Evolutionary conservation across 2,797 vertebrate species (phyloP).

Genomic region (Poecilia picta): DNA sequence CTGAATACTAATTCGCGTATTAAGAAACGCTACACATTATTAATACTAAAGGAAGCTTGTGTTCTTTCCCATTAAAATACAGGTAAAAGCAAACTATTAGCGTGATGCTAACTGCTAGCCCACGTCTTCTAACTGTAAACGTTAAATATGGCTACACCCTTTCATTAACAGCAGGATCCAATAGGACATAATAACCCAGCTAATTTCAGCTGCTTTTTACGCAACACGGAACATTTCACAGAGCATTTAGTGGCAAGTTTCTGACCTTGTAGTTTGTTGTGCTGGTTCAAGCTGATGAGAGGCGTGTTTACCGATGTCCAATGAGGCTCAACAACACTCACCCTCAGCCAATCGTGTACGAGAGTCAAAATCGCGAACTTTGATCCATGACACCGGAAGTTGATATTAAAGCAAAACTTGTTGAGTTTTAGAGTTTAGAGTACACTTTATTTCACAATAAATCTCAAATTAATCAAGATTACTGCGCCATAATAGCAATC

Average conservation of each 20-base stretch:
- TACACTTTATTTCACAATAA: background rate
- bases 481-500: background rate
- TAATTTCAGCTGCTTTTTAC: accelerated
- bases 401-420: slow-evolving; percentile 20
- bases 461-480: background rate
- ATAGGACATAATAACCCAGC: accelerated
- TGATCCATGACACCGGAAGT: slow-evolving; percentile 54
- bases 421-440: background rate
- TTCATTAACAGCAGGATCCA: background rate
- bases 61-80: background rate
- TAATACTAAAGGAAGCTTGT: background rate
- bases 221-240: background rate
- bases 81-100: background rate
- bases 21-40: background rate
- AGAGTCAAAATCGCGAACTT: background rate
- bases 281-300: slow-evolving; percentile 37
- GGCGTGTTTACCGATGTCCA: slow-evolving; percentile 62
- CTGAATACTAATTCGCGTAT: background rate
- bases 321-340: slow-evolving; percentile 65
- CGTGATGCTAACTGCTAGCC: slow-evolving; percentile 4
- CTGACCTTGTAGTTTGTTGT: slow-evolving; percentile 79
- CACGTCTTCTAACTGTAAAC: background rate
- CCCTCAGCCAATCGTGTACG: slow-evolving; percentile 64
- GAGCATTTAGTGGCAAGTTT: slow-evolving; percentile 12
- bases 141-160: background rate